Conservation (phyloP, 2,797 vertebrate genomes). For the Denticeps clupeoides region DNA sequence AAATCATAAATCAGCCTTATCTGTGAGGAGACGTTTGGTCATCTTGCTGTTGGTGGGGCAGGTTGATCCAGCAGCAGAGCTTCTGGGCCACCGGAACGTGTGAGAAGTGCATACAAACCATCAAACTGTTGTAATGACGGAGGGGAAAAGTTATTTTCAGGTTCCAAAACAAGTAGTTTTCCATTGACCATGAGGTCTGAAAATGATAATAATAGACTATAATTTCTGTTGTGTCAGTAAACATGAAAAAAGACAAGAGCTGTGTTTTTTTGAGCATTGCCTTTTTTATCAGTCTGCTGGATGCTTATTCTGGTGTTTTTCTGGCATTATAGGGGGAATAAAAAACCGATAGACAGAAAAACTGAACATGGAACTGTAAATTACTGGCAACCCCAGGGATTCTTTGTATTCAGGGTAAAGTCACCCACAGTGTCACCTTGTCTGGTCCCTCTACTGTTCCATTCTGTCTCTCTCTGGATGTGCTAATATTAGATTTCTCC, state of each 20-base stretch:
- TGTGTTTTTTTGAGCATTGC: too few relatives aligned
- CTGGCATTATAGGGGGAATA: not conserved
- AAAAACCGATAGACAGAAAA: not conserved
- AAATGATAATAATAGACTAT: conserved; percentile 14
- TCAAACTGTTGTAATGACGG: too few relatives aligned
- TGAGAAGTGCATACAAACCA: too few relatives aligned
- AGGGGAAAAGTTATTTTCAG: conserved; percentile 16
- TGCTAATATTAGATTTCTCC: conserved; percentile 49
- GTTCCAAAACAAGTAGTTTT: too few relatives aligned
- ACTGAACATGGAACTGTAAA: not conserved
- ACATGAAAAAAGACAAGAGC: too few relatives aligned
- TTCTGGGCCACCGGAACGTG: too few relatives aligned
- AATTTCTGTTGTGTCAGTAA: not conserved
- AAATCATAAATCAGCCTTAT: too few relatives aligned
- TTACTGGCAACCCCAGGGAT: not conserved
- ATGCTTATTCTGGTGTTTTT: not conserved
- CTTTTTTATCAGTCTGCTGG: not conserved
- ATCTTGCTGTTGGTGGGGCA: too few relatives aligned
- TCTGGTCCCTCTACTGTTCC: conserved; percentile 18
- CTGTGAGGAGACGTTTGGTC: too few relatives aligned
- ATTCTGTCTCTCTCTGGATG: conserved; percentile 18
- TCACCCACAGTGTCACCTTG: conserved; percentile 2
- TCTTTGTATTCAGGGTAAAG: not conserved
- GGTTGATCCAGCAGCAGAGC: too few relatives aligned
- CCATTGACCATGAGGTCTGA: too few relatives aligned